Evolutionary conservation across 2,113 vertebrate genomes (phyloP), one percentile per base, ranked within the genome.

Genomic region (Poecilia latipinna): DNA sequence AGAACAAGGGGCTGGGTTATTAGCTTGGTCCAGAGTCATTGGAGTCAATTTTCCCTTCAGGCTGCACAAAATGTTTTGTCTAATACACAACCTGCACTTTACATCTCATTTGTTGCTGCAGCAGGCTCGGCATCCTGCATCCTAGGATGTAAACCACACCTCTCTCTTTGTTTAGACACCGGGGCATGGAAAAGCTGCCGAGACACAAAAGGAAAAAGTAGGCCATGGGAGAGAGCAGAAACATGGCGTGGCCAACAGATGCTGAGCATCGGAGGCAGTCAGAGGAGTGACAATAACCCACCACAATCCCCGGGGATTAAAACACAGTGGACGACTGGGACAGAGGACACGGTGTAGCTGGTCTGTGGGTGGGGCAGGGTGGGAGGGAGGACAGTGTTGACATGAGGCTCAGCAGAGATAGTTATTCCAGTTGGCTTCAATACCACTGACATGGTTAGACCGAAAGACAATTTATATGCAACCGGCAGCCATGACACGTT

Each of bases 231-330:
- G 79, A 8, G 88, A 83, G 82, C 88, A 87, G 83, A 89, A 81
- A 77, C 66, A 54, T 77, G 83, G 68, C 71, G 79, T 64, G 32
- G 61, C 28, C 42, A 69, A 73, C 54, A 72, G 79, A 65, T 37
- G 65, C 57, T 42, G 61, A 65, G 74, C 42, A 63, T 71, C 68
- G 31, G 72, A 66, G 69, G 78, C 13, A n/a, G 60, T 63, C 33
- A 13, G 64, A 74, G 39, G 19, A 24, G 24, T 65, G 8, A 88
- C 81, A 90, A 89, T 87, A 78, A 64, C 76, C 72, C 69, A 24
- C 7, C 69, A 77, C 86, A 90, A 91, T 89, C 77, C 85, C 80
- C 24, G 44, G 37, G 86, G 92, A 93, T 93, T 89, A 93, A 88
- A 80, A 39, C 57, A 71, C 42, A 83, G 31, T 77, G 78, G 66